Evolutionary conservation across 2,888 invertebrate species (phyloP), one percentile per base, ranked within the genome.

Genomic region (Hyppa rectilinea): DNA sequence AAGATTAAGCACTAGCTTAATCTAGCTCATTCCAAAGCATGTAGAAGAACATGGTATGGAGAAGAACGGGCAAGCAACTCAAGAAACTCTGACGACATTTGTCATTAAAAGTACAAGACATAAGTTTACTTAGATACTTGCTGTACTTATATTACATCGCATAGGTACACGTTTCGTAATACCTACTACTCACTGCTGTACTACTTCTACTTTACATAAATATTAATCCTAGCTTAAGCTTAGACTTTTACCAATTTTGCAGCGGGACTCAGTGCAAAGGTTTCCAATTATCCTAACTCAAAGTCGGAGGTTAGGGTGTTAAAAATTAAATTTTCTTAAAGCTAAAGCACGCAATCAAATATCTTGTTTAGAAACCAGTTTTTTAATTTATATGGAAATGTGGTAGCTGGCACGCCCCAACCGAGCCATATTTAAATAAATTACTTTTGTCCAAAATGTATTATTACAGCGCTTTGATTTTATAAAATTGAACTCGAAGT

Each of bases 351-450:
- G 87, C 85, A 88, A 90, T 92, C 87, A 89, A 93, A 92, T 90
- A 89, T 88, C 89, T 89, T 91, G 90, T 92, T 92, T 90, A 85
- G 82, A 88, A 89, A 90, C 83, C 87, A 87, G 86, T 81, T 88
- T 93, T n/a, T 92, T 93, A 93, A 94, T 94, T 93, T 94, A 93
- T 92, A 94, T 94, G 94, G 87, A 91, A 94, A 94, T 94, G 86
- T 76, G 78, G 84, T 74, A 86, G 88, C 87, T 81, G 82, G 80
- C 79, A 82, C 82, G 83, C 78, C 83, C 77, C 81, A 83, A 73
- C 84, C 76, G 75, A 77, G 83, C 80, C 81, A 85, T 88, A 90
- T 89, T 90, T 88, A 89, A 89, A 88, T 90, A 82, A 87, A 86
- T 87, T 85, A 83, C 84, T 85, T 86, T 86, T 81, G 81, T 81